Conservation (phyloP, 1,140 invertebrate genomes). For the Neoseiulus cucumeris region DNA sequence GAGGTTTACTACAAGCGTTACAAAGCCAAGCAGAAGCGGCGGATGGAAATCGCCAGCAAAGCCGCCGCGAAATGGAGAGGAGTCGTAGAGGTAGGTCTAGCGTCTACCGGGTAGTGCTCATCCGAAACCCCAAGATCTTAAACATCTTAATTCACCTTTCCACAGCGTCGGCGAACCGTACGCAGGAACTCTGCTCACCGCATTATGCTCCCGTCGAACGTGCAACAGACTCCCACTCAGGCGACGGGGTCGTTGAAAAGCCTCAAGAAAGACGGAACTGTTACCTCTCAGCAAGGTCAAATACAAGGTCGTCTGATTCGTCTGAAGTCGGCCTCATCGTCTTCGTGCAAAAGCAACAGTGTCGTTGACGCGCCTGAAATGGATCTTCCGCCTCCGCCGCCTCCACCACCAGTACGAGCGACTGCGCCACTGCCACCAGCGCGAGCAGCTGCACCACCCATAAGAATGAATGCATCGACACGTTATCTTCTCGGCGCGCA, state of each 20-base stretch:
- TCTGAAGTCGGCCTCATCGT: background rate
- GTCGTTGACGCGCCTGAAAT: background rate
- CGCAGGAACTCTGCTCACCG: background rate
- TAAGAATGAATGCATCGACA: background rate
- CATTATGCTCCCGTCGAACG: constrained; percentile 1
- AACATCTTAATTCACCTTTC: background rate
- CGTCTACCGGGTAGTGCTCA: background rate
- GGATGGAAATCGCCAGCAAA: constrained; percentile 74
- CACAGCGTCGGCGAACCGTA: background rate
- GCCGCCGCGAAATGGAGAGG: constrained; percentile 89
- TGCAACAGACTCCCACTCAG: background rate
- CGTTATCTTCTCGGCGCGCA: constrained; percentile 2
- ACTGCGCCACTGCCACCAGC: background rate
- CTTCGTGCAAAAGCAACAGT: background rate
- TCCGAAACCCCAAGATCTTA: background rate
- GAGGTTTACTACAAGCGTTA: constrained; percentile 95
- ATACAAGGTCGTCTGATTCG: background rate
- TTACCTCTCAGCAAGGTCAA: no score
- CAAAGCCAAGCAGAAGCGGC: constrained; percentile 79
- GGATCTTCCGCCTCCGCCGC: background rate
- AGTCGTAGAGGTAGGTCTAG: constrained; percentile 56
- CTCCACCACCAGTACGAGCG: background rate
- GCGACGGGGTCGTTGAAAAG: no score
- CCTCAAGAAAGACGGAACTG: no score
- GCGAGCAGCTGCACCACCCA: background rate